Percentiles rank a stretch among this genome's conserved stretches.
Conservation (phyloP, 1,140 invertebrate genomes). For the Pararge aegeria region DNA sequence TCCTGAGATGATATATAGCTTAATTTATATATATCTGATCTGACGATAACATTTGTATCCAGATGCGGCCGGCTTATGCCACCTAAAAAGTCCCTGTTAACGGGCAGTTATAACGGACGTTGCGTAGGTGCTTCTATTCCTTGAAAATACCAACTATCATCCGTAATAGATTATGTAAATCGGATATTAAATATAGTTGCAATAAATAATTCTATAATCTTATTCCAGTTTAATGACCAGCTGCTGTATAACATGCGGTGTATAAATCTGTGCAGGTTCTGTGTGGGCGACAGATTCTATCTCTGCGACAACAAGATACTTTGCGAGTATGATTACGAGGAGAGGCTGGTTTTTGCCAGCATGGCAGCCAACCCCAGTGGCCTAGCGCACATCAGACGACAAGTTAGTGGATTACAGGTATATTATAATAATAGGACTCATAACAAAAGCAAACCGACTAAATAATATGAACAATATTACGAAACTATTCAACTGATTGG, state of each 20-base stretch:
- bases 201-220: constrained; percentile 4
- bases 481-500: too few species aligned
- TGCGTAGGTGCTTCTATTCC: too few species aligned
- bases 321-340: constrained; percentile 98
- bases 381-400: constrained; percentile 91
- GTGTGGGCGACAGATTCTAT: constrained; percentile 97
- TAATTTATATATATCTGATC: too few species aligned
- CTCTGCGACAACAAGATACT: constrained; percentile 98
- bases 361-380: constrained; percentile 94
- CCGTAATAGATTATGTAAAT: constrained; percentile 9
- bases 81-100: too few species aligned
- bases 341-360: constrained; percentile 93
- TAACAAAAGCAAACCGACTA: too few species aligned
- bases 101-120: too few species aligned
- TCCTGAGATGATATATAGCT: too few species aligned
- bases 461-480: too few species aligned
- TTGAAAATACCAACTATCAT: background rate
- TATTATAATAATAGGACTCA: constrained; percentile 32
- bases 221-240: constrained; percentile 25
- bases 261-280: constrained; percentile 97
- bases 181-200: constrained; percentile 2
- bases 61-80: too few species aligned
- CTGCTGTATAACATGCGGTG: constrained; percentile 92
- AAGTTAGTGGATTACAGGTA: constrained; percentile 89
- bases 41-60: too few species aligned